A percentile compares a stretch with the other conserved stretches of the same genome.
Evolutionary conservation across 92 coral and sea anemone species (phyloP).

Genomic region (Heliopora coerulea): DNA sequence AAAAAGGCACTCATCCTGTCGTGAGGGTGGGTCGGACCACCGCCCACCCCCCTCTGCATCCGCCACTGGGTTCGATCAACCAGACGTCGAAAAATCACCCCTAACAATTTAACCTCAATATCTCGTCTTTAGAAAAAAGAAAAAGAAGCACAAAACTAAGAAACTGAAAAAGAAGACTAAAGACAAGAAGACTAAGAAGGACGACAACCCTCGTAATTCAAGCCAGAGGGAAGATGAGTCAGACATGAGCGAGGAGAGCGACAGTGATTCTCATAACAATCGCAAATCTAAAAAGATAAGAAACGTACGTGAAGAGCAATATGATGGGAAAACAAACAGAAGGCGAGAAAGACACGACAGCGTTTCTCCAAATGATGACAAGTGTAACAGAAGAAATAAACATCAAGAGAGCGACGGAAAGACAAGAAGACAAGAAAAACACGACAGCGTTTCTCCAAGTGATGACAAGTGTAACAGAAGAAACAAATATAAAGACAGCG

Average conservation of each 20-base stretch:
- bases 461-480: not conserved
- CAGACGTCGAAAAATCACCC: too few relatives aligned
- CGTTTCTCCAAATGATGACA: not conserved
- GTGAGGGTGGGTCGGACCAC: too few relatives aligned
- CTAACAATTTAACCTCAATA: slow-evolving; percentile 4
- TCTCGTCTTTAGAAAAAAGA: slow-evolving; percentile 16
- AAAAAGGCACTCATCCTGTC: too few relatives aligned
- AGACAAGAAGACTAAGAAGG: slow-evolving; percentile 51
- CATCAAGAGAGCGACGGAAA: too few relatives aligned
- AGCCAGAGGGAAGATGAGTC: not conserved
- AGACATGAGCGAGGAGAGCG: not conserved
- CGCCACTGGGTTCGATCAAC: too few relatives aligned
- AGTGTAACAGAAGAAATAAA: not conserved
- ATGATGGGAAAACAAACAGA: not conserved
- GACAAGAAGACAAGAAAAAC: slow-evolving; percentile 24
- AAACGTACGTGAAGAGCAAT: not conserved
- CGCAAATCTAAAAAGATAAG: not conserved
- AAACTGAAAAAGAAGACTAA: slow-evolving; percentile 47
- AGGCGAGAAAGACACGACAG: slow-evolving; percentile 32
- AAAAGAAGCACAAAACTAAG: slow-evolving; percentile 31
- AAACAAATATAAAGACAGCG: not conserved
- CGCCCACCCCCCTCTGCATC: too few relatives aligned
- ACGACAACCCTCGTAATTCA: slow-evolving; percentile 4
- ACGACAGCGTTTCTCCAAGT: not conserved
- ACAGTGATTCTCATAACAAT: slow-evolving; percentile 1